phyloP scores from a whole-genome alignment of 2,797 vertebrate genomes.

The Brachymystax lenok region DNA sequence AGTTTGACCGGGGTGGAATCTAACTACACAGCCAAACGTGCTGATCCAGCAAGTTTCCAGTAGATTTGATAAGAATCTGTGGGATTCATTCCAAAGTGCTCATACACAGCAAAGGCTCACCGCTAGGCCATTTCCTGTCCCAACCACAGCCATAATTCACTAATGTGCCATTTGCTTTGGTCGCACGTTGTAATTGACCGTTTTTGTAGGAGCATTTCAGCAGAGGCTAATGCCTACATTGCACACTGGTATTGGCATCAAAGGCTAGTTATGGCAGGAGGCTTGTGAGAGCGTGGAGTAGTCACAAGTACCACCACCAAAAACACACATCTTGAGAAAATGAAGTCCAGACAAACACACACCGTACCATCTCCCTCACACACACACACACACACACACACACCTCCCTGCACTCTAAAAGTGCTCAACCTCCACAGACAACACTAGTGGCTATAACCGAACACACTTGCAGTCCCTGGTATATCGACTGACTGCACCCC shows the following conservation, averaged over 20 bases:
- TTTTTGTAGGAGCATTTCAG: constrained; percentile 66
- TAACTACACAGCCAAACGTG: constrained; percentile 10
- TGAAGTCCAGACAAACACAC: neutral
- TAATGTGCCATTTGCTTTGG: constrained; percentile 79
- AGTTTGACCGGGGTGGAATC: constrained; percentile 4
- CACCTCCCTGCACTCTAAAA: neutral
- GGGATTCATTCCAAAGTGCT: constrained; percentile 70
- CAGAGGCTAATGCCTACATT: constrained; percentile 67
- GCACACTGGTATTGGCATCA: constrained; percentile 22
- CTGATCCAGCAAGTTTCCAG: constrained; percentile 48
- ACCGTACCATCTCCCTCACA: neutral
- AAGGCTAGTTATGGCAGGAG: constrained; percentile 18
- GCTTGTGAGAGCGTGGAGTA: neutral
- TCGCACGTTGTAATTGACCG: constrained; percentile 58
- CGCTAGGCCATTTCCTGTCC: constrained; percentile 70
- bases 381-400: neutral
- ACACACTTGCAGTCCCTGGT: constrained; percentile 41
- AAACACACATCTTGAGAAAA: neutral
- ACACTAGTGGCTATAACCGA: constrained; percentile 58
- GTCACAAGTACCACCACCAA: neutral
- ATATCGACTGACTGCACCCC: constrained; percentile 57
- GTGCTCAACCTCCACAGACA: constrained; percentile 42
- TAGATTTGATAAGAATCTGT: constrained; percentile 64
- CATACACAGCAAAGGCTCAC: constrained; percentile 60
- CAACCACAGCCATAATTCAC: constrained; percentile 75